Evolutionary conservation across 2,797 vertebrate species (phyloP), one percentile per base, ranked within the genome.

Genomic region (Podargus strigoides): DNA sequence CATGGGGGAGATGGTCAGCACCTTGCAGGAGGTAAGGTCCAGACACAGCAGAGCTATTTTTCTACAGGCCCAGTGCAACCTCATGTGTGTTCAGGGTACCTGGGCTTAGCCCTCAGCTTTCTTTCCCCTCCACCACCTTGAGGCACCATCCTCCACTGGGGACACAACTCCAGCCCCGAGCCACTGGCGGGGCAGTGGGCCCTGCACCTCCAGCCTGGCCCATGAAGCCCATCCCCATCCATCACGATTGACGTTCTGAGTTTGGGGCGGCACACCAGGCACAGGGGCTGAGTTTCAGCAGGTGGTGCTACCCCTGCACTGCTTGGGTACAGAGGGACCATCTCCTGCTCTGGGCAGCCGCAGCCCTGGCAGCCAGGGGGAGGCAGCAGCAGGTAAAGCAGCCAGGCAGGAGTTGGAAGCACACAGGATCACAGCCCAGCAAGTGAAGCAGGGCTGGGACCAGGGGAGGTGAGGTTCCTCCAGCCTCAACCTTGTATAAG

Each of bases 391-490:
- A 27, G 23, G 56, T 16, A 59, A 12, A 55, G 34, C 4, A 3
- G 22, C 23, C 39, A 59, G 60, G 56, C 50, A 70, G 63, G 44
- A 90, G 37, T 32, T 3, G 3, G 49, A 34, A 63, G 37, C 22
- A 16, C 1, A 3, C 11, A 28, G 27, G 19, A 44, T 37, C 1
- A 0, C 80, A 56, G 41, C 27, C 12, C 10, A 3, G 32, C 32
- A 64, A 27, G 27, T 0, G 3, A 80, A 72, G 69, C 0, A 1
- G 17, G 20, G 24, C 50, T 86, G 37, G n/a, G 44, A 47, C 20
- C 41, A 23, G 14, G 10, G 24, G 7, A 7, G 15, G 34, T 4
- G 8, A 60, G 18, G 7, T 16, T 91, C 41, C 44, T 77, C 32
- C 74, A 78, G 41, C 17, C 42, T 24, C 53, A 46, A 4, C 7